Evolutionary conservation across 2,797 vertebrate genomes (phyloP).

Genomic region (Harpagifer antarcticus): DNA sequence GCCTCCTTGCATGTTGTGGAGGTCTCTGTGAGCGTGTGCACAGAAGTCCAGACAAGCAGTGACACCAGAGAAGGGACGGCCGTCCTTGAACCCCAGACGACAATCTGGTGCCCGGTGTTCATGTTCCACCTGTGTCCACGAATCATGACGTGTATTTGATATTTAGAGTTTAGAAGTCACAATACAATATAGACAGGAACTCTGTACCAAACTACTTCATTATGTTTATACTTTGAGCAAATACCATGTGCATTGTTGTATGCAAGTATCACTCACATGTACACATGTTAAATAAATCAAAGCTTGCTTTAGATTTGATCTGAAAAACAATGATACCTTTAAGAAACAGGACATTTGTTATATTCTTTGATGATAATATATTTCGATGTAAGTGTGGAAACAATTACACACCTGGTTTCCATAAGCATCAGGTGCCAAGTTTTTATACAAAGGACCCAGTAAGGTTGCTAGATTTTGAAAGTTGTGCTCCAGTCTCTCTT

Average conservation of each 20-base stretch:
- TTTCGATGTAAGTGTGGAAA: not conserved
- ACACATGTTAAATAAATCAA: not conserved
- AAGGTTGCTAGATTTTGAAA: constrained; percentile 94
- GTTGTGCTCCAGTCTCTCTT: constrained; percentile 93
- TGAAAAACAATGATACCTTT: constrained; percentile 5
- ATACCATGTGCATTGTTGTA: not conserved
- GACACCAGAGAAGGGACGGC: constrained; percentile 98
- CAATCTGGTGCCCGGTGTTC: constrained; percentile 95
- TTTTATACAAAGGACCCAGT: constrained; percentile 94
- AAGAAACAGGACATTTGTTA: not conserved
- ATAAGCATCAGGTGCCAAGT: constrained; percentile 96
- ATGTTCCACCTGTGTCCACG: constrained; percentile 89
- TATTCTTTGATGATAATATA: not conserved
- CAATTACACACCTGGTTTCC: constrained; percentile 90
- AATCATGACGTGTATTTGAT: not conserved
- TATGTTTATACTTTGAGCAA: not conserved
- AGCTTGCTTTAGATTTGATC: constrained; percentile 3
- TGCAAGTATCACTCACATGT: not conserved
- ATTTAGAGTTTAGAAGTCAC: not conserved
- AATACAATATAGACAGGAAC: not conserved
- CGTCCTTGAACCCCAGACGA: constrained; percentile 93
- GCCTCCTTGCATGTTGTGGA: constrained; percentile 98
- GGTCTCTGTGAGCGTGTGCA: constrained; percentile 97
- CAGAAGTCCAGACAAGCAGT: constrained; percentile 99
- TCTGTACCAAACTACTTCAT: not conserved